Conservation (phyloP, 2,797 vertebrate genomes). For the Danio albolineatus region DNA sequence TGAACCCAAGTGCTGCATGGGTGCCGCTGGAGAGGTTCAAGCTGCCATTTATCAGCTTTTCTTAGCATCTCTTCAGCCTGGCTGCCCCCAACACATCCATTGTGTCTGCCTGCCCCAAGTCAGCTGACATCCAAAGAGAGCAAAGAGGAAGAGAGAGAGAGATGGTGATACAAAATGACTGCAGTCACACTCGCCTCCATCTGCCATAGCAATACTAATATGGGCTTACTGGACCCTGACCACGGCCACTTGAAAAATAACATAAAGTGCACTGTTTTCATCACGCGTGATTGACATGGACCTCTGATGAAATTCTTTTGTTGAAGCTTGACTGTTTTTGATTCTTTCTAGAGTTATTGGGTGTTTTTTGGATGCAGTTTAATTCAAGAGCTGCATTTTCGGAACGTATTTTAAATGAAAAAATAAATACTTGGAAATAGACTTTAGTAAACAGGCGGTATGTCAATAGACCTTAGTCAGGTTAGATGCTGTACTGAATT, state of each 20-base stretch:
- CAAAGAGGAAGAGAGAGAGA: slow-evolving; percentile 21
- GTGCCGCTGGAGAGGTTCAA: slow-evolving; percentile 60
- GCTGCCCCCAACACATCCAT: slow-evolving; percentile 56
- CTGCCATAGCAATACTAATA: slow-evolving; percentile 74
- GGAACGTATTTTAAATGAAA: background rate
- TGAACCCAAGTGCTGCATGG: slow-evolving; percentile 59
- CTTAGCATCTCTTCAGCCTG: slow-evolving; percentile 60
- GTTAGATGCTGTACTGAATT: too few relatives aligned
- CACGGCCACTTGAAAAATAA: slow-evolving; percentile 72
- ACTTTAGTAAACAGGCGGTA: background rate
- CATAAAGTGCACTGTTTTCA: slow-evolving; percentile 59
- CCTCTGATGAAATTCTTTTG: slow-evolving; percentile 72
- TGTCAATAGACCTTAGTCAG: background rate
- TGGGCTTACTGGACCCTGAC: slow-evolving; percentile 77
- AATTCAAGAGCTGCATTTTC: background rate
- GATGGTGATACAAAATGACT: slow-evolving; percentile 73
- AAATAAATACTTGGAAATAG: background rate
- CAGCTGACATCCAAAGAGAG: slow-evolving; percentile 35
- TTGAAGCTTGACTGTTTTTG: slow-evolving; percentile 49
- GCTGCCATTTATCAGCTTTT: slow-evolving; percentile 67
- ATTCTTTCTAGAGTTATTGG: slow-evolving; percentile 57
- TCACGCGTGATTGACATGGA: slow-evolving; percentile 70
- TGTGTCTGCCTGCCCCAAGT: slow-evolving; percentile 42
- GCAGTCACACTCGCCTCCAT: slow-evolving; percentile 75
- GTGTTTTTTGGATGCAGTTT: background rate